Evolutionary conservation across 2,113 vertebrate genomes (phyloP).

Genomic region (Chamaea fasciata): DNA sequence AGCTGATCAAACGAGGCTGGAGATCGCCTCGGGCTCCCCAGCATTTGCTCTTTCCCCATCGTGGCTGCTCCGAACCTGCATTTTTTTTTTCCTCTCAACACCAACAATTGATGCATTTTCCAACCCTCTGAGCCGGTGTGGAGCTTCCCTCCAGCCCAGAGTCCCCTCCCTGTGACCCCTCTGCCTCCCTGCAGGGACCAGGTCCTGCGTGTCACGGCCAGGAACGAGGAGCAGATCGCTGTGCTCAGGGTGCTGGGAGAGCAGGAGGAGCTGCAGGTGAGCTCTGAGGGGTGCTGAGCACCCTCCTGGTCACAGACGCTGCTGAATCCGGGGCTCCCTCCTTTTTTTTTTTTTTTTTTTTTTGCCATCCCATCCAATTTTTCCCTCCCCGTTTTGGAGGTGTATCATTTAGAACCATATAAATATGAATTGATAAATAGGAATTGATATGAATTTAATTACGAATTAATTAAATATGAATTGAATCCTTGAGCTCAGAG

Average conservation of each 20-base stretch:
- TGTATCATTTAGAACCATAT: fast-evolving
- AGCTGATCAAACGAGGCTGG: neutral
- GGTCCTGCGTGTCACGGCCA: slow-evolving; percentile 80
- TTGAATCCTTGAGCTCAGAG: neutral
- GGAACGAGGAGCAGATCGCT: slow-evolving; percentile 69
- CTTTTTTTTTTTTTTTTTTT: neutral
- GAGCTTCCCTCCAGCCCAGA: neutral
- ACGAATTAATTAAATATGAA: too few relatives aligned
- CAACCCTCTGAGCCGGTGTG: fast-evolving
- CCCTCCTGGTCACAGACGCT: fast-evolving
- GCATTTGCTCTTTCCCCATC: neutral
- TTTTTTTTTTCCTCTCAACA: neutral
- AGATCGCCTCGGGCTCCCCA: neutral
- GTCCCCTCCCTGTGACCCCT: neutral
- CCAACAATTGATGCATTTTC: fast-evolving
- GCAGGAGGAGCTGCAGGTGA: slow-evolving; percentile 75
- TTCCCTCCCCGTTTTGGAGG: neutral
- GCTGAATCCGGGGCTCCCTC: neutral
- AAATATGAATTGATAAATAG: too few relatives aligned
- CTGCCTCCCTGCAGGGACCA: slow-evolving; percentile 79
- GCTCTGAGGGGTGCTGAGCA: neutral
- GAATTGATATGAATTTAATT: too few relatives aligned
- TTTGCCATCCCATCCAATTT: neutral
- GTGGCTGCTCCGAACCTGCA: neutral
- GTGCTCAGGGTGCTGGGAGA: slow-evolving; percentile 72